These are phyloP conservation scores for Oreonectes daqikongensis DNA, from an alignment of 2,797 vertebrate genomes.

Conservation along the genomic window DNA sequence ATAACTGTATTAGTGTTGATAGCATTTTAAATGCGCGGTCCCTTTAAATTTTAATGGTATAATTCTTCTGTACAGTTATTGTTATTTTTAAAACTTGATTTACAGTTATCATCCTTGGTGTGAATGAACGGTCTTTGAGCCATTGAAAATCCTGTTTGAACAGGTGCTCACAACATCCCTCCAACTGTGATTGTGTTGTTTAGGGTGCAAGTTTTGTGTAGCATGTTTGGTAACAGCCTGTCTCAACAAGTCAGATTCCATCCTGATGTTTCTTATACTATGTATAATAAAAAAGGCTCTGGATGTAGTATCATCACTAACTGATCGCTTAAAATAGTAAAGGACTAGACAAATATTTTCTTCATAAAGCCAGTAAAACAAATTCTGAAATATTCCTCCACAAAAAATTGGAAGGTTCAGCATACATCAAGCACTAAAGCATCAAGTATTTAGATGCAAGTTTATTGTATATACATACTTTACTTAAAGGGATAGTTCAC, in stretches of 20 bases:
- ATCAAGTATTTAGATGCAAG: too few relatives aligned
- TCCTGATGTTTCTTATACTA: neutral
- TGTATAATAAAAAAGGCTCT: neutral
- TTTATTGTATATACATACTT: neutral
- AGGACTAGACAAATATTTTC: neutral
- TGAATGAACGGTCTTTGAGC: neutral
- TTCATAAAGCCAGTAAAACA: neutral
- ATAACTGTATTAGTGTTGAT: too few relatives aligned
- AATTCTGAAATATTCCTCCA: neutral
- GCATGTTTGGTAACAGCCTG: neutral
- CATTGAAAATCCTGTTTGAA: slow-evolving; percentile 20
- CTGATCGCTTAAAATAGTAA: neutral
- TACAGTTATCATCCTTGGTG: too few relatives aligned
- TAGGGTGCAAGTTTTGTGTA: neutral
- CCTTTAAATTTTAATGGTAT: too few relatives aligned
- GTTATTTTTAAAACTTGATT: too few relatives aligned
- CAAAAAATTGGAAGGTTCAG: neutral
- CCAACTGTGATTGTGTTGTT: neutral
- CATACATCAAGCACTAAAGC: neutral
- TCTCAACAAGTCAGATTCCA: neutral
- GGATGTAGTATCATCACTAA: neutral
- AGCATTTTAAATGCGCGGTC: too few relatives aligned
- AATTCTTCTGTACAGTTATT: too few relatives aligned
- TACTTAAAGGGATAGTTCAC: too few relatives aligned
- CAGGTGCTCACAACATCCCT: neutral